phyloP scores from a whole-genome alignment of 2,888 invertebrate species.

The Galerucella pusilla region DNA sequence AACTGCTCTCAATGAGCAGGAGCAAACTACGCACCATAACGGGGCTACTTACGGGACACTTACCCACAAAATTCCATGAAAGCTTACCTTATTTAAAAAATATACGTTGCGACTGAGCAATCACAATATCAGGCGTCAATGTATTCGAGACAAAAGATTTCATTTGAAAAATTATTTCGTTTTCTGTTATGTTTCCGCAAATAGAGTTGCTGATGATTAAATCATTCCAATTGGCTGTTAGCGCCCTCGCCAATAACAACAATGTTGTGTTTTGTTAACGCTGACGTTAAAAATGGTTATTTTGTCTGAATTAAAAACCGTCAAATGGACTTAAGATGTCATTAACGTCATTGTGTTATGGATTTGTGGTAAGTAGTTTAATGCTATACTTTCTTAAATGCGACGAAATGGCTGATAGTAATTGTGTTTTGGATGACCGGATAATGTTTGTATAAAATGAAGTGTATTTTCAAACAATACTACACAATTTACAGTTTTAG shows the following conservation, averaged over 20 bases:
- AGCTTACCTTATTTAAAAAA: background rate
- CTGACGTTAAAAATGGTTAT: slow-evolving; percentile 37
- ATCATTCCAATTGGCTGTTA: slow-evolving; percentile 33
- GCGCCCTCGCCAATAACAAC: slow-evolving; percentile 42
- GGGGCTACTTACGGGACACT: too few species aligned
- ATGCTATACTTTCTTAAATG: background rate
- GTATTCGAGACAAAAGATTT: slow-evolving; percentile 29
- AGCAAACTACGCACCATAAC: too few species aligned
- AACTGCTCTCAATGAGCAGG: too few species aligned
- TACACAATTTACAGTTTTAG: background rate
- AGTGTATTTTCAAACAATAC: background rate
- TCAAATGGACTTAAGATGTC: slow-evolving; percentile 20
- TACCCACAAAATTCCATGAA: too few species aligned
- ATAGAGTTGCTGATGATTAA: slow-evolving; percentile 29
- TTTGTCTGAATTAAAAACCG: slow-evolving; percentile 32
- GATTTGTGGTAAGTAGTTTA: slow-evolving; percentile 21
- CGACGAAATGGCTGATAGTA: slow-evolving; percentile 1
- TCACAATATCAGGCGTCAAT: slow-evolving; percentile 5
- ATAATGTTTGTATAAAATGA: background rate
- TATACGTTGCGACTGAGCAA: background rate
- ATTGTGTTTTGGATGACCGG: background rate
- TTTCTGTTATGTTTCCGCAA: slow-evolving; percentile 16
- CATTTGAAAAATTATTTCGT: slow-evolving; percentile 25
- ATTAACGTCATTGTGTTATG: background rate
- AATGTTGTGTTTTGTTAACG: slow-evolving; percentile 34